phyloP scores from a whole-genome alignment of 1,140 invertebrate genomes.

The Drosophila orena region DNA sequence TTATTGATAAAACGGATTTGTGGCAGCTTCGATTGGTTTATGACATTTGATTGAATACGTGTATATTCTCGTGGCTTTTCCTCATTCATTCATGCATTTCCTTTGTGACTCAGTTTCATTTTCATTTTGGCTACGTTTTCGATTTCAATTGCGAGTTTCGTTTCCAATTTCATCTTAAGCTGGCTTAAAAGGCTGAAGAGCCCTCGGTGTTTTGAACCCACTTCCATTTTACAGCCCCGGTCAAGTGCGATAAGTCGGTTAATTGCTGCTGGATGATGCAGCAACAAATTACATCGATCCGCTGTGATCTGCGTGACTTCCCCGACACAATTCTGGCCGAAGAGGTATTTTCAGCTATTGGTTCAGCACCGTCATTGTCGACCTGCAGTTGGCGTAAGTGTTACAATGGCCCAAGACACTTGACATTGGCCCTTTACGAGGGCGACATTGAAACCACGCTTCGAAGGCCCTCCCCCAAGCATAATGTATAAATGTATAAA shows the following conservation, averaged over 20 bases:
- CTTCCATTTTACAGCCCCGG: constrained; percentile 26
- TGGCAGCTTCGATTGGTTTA: constrained; percentile 66
- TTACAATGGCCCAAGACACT: constrained; percentile 43
- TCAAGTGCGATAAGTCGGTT: constrained; percentile 71
- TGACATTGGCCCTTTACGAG: constrained; percentile 43
- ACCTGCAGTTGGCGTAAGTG: constrained; percentile 53
- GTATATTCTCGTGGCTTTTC: constrained; percentile 14
- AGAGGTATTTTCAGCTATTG: not conserved
- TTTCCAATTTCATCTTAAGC: constrained; percentile 53
- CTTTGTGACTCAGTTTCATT: constrained; percentile 9
- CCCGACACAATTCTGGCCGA: constrained; percentile 55
- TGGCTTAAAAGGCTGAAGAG: constrained; percentile 32
- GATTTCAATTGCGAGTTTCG: constrained; percentile 35
- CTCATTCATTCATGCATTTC: constrained; percentile 25
- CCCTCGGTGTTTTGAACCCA: constrained; percentile 16
- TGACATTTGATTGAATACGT: constrained; percentile 68
- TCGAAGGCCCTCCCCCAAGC: constrained; percentile 11
- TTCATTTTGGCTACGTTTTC: constrained; percentile 13
- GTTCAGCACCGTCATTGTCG: constrained; percentile 34
- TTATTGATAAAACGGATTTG: constrained; percentile 70
- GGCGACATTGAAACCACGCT: constrained; percentile 45
- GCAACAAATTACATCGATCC: constrained; percentile 31
- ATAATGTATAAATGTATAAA: not conserved
- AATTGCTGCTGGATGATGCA: constrained; percentile 68
- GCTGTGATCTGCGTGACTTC: constrained; percentile 50